Conservation (phyloP, 2,888 invertebrate species). For the Diogma glabrata region DNA sequence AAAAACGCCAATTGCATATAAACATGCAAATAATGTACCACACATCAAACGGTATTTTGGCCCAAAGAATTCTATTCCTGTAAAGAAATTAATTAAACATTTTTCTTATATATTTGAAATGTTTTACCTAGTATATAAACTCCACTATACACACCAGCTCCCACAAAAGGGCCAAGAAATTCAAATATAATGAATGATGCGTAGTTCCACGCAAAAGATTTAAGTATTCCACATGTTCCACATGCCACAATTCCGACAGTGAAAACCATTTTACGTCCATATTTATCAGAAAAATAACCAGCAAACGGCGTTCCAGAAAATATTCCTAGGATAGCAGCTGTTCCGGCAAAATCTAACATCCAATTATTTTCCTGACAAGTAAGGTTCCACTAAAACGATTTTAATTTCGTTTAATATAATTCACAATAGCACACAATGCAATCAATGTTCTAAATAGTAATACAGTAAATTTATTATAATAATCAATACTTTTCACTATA, state of each 20-base stretch:
- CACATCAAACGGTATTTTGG: neutral
- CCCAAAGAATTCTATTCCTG: neutral
- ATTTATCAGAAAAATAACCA: constrained; percentile 35
- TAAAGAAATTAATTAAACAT: too few species aligned
- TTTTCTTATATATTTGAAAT: too few species aligned
- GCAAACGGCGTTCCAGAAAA: constrained; percentile 50
- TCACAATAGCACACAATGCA: too few species aligned
- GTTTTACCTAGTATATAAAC: constrained; percentile 34
- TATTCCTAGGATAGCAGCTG: constrained; percentile 51
- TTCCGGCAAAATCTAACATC: constrained; percentile 53
- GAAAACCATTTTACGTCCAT: constrained; percentile 32
- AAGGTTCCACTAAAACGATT: constrained; percentile 52
- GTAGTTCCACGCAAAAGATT: constrained; percentile 34
- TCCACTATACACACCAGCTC: constrained; percentile 33
- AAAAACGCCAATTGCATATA: neutral
- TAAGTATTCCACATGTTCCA: constrained; percentile 30
- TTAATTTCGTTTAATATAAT: too few species aligned
- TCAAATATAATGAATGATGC: constrained; percentile 33
- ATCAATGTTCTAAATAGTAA: too few species aligned
- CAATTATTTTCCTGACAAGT: constrained; percentile 45
- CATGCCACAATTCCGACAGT: constrained; percentile 27
- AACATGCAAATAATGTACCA: neutral
- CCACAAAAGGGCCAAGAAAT: constrained; percentile 31
- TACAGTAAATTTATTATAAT: too few species aligned
- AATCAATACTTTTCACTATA: too few species aligned